phyloP scores from a whole-genome alignment of 2,888 invertebrate genomes.

The Rhaphigaster nebulosa region DNA sequence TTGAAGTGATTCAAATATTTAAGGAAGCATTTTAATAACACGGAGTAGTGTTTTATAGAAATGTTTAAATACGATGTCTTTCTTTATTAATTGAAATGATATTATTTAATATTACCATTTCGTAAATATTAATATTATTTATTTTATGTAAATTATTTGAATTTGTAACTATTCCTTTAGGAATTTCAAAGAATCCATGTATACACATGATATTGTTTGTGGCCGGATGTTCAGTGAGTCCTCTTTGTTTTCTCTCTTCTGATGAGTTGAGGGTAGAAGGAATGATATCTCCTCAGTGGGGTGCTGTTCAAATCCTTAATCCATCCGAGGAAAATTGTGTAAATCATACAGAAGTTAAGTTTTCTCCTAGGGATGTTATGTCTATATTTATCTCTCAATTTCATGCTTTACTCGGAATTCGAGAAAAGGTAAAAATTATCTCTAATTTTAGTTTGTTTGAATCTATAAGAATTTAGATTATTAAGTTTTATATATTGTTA shows the following conservation, averaged over 20 bases:
- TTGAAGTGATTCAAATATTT: no score
- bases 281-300: constrained; percentile 90
- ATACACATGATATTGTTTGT: constrained; percentile 89
- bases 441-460: background rate
- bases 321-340: constrained; percentile 71
- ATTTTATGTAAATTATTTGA: background rate
- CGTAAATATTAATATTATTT: background rate
- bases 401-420: constrained; percentile 79
- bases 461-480: background rate
- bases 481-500: background rate
- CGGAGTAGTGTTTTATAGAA: no score
- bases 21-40: no score
- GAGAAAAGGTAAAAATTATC: constrained; percentile 33
- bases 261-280: constrained; percentile 71
- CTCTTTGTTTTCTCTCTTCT: constrained; percentile 78
- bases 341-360: constrained; percentile 69
- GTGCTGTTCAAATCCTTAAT: constrained; percentile 82
- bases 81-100: background rate
- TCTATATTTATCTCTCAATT: constrained; percentile 84
- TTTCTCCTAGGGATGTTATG: constrained; percentile 78
- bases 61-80: no score
- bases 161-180: constrained; percentile 74
- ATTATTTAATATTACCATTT: background rate
- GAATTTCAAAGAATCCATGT: constrained; percentile 84
- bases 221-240: constrained; percentile 80